Conservation (phyloP, 2,113 vertebrate species). For the Pelecanus crispus region DNA sequence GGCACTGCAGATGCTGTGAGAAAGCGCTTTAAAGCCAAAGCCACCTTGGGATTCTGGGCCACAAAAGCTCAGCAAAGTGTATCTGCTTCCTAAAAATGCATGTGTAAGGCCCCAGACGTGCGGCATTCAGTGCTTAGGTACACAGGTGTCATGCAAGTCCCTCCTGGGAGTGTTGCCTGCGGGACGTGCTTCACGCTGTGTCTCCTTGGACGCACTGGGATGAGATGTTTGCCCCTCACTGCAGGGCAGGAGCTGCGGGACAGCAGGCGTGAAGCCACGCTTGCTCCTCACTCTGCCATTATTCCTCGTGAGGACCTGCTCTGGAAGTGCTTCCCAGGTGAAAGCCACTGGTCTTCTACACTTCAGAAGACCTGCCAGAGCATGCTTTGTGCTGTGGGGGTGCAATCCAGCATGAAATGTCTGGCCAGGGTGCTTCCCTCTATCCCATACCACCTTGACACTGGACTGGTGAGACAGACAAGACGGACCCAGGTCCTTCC, state of each 20-base stretch:
- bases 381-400: background rate
- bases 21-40: background rate
- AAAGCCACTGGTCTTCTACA: background rate
- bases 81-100: background rate
- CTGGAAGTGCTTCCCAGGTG: background rate
- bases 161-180: background rate
- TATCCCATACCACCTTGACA: background rate
- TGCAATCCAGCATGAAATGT: background rate
- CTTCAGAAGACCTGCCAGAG: background rate
- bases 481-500: background rate
- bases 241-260: background rate
- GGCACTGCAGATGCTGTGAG: background rate
- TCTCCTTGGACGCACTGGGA: fast-evolving
- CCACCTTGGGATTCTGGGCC: background rate
- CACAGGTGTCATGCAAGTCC: background rate
- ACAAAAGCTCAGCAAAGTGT: background rate
- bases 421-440: background rate
- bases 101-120: background rate
- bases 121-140: background rate
- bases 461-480: background rate
- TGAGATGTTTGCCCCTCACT: background rate
- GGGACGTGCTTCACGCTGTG: background rate
- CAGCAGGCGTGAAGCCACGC: background rate
- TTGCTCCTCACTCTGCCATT: background rate
- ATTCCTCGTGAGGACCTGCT: background rate